Conservation (phyloP, 1,140 invertebrate species). For the Babylonia areolata region DNA sequence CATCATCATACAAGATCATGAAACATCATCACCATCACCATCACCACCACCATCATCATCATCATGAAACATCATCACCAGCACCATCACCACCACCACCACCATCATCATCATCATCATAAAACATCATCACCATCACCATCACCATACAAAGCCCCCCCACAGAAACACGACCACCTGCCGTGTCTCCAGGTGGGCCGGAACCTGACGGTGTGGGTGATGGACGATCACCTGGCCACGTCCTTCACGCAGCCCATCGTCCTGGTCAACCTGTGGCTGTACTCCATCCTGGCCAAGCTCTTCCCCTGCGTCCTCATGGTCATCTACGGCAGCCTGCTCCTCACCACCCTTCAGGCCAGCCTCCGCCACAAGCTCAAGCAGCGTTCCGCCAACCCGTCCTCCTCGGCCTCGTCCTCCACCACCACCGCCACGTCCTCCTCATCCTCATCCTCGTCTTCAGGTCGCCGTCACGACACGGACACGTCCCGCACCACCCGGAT, state of each 20-base stretch:
- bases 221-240: slow-evolving; percentile 56
- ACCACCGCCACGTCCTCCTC: too few relatives aligned
- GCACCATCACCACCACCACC: too few relatives aligned
- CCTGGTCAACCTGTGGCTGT: slow-evolving; percentile 66
- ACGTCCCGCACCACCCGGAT: slow-evolving; percentile 93
- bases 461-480: slow-evolving; percentile 69
- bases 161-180: too few relatives aligned
- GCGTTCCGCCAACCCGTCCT: slow-evolving; percentile 54
- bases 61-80: too few relatives aligned
- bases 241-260: slow-evolving; percentile 50
- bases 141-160: too few relatives aligned
- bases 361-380: slow-evolving; percentile 58
- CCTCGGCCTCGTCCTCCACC: slow-evolving; percentile 11
- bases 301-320: slow-evolving; percentile 76
- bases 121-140: too few relatives aligned
- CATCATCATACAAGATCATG: too few relatives aligned
- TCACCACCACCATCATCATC: too few relatives aligned
- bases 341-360: slow-evolving; percentile 68
- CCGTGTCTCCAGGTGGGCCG: background rate
- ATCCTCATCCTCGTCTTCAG: too few relatives aligned
- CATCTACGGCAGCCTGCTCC: slow-evolving; percentile 74
- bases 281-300: slow-evolving; percentile 71
- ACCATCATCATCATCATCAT: too few relatives aligned
- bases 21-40: too few relatives aligned
- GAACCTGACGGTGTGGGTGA: slow-evolving; percentile 45